These are phyloP conservation scores for Trissolcus basalis DNA, from an alignment of 1,140 invertebrate species.

Conservation along the genomic window DNA sequence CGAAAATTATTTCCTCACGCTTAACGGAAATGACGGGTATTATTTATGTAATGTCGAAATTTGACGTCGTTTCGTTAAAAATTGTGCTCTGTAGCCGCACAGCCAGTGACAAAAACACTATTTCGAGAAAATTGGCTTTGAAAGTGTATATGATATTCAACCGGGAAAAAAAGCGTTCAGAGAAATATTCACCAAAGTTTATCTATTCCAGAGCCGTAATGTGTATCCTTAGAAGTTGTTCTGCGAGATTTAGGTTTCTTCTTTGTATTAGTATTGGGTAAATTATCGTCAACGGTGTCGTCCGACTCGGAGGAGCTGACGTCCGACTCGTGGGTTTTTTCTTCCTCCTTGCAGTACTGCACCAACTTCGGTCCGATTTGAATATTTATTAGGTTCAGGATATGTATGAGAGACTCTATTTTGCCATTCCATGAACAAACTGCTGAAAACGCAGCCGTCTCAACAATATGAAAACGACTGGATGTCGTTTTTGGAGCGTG, in stretches of 20 bases:
- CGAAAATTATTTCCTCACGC: too few species aligned
- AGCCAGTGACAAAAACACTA: too few species aligned
- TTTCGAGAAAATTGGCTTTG: too few species aligned
- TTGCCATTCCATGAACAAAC: conserved; percentile 33
- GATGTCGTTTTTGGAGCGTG: conserved; percentile 23
- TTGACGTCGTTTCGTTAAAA: too few species aligned
- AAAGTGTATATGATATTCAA: too few species aligned
- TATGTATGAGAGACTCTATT: conserved; percentile 8
- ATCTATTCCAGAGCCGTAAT: neutral
- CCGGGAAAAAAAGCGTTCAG: too few species aligned
- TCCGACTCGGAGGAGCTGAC: neutral
- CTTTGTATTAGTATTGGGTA: neutral
- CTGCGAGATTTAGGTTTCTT: neutral
- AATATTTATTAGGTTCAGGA: conserved; percentile 2
- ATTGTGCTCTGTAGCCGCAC: too few species aligned
- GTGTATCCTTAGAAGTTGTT: neutral
- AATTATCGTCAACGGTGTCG: neutral
- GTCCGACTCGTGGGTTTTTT: neutral
- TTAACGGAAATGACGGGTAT: too few species aligned
- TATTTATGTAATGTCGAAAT: too few species aligned
- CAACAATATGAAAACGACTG: conserved; percentile 21
- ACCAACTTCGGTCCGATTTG: conserved; percentile 6
- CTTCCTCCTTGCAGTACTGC: conserved; percentile 6
- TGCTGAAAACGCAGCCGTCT: conserved; percentile 22
- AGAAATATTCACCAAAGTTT: too few species aligned